These are phyloP conservation scores for Cochlearius cochlearius DNA, from an alignment of 2,113 vertebrate genomes.

Conservation along the genomic window DNA sequence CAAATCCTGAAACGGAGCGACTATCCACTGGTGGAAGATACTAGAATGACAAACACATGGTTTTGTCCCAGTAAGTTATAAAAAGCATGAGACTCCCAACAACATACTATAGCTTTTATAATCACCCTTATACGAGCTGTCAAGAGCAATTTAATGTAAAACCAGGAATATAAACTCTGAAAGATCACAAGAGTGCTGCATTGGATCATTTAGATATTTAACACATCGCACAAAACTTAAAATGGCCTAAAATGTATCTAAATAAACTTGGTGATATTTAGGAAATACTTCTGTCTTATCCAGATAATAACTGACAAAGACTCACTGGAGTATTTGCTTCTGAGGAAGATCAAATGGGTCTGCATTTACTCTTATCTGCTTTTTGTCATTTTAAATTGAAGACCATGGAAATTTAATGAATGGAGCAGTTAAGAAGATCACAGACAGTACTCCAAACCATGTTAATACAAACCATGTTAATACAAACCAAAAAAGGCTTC, in stretches of 20 bases:
- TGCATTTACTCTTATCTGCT: background rate
- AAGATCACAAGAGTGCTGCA: fast-evolving
- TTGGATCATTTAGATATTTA: background rate
- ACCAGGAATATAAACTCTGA: background rate
- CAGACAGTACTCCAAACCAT: background rate
- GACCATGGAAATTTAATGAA: background rate
- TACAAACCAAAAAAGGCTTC: background rate
- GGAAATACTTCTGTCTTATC: background rate
- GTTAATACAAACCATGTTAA: background rate
- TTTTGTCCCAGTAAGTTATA: background rate
- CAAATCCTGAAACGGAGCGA: conserved; percentile 92
- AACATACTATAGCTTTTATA: background rate
- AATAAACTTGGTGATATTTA: background rate
- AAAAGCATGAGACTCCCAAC: background rate
- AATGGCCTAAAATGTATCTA: background rate
- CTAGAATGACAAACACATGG: conserved; percentile 58
- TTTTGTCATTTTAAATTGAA: background rate
- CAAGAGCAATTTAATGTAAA: background rate
- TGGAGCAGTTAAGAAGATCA: background rate
- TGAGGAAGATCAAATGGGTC: background rate
- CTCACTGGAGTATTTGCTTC: background rate
- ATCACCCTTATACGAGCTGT: background rate
- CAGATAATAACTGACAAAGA: background rate
- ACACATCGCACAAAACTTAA: background rate
- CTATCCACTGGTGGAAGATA: conserved; percentile 97